Conservation (phyloP, 2,888 invertebrate species). For the Drosophila helvetica region DNA sequence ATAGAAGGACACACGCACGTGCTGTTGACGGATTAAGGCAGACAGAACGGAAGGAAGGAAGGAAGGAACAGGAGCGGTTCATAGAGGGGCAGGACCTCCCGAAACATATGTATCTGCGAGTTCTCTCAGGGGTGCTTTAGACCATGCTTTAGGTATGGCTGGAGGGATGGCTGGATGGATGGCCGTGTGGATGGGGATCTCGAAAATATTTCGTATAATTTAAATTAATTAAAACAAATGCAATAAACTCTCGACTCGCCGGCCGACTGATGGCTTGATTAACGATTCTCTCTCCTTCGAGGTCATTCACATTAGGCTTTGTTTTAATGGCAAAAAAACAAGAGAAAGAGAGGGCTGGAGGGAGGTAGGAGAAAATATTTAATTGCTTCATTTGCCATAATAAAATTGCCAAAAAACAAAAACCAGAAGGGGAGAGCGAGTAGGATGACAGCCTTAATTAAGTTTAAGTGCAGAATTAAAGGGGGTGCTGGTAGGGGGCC, state of each 20-base stretch:
- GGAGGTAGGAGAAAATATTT: conserved; percentile 37
- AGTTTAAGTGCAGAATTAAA: conserved; percentile 69
- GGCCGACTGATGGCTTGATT: conserved; percentile 72
- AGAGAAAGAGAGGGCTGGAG: conserved; percentile 11
- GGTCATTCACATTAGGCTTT: conserved; percentile 70
- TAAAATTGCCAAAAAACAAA: conserved; percentile 43
- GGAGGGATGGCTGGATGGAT: conserved; percentile 23
- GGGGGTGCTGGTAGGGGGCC: conserved; percentile 7
- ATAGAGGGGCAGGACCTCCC: conserved; percentile 11
- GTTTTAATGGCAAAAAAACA: conserved; percentile 64
- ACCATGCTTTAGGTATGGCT: not conserved
- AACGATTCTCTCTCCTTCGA: conserved; percentile 47
- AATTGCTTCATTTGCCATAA: conserved; percentile 62
- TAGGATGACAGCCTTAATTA: conserved; percentile 60
- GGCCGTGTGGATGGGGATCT: conserved; percentile 4
- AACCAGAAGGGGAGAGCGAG: not conserved
- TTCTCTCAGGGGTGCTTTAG: conserved; percentile 44
- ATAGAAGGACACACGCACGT: conserved; percentile 56
- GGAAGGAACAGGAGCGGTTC: conserved; percentile 27
- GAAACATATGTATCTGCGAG: conserved; percentile 33
- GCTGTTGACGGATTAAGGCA: conserved; percentile 67
- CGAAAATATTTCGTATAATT: conserved; percentile 59
- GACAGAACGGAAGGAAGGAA: conserved; percentile 26
- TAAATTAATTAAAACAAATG: conserved; percentile 76
- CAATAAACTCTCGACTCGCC: conserved; percentile 60